phyloP scores from a whole-genome alignment of 23 tunicate species.

The Clavelina lepadiformis region DNA sequence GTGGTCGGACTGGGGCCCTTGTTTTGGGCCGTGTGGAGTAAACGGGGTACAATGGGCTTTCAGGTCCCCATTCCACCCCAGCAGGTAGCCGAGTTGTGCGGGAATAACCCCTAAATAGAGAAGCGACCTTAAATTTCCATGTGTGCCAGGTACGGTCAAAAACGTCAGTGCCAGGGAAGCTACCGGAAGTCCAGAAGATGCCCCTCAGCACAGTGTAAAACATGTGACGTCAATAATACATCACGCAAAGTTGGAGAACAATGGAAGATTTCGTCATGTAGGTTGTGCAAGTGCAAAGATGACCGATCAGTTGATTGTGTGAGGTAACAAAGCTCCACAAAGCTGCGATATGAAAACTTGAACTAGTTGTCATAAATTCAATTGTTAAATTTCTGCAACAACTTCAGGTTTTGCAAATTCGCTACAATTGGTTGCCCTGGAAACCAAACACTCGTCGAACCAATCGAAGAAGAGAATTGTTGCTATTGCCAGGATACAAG shows the following conservation, averaged over 20 bases:
- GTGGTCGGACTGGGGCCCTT: constrained; percentile 89
- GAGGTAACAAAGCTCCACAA: constrained; percentile 42
- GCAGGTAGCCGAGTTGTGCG: constrained; percentile 19
- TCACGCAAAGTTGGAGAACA: constrained; percentile 51
- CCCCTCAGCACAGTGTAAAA: constrained; percentile 32
- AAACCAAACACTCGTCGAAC: constrained; percentile 23
- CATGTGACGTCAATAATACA: constrained; percentile 27
- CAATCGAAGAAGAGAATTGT: constrained; percentile 21
- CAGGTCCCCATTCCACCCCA: constrained; percentile 47
- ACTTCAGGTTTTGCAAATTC: constrained; percentile 24
- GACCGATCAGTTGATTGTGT: constrained; percentile 34
- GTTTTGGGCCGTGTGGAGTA: constrained; percentile 87
- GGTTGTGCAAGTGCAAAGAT: constrained; percentile 37
- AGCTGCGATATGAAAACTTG: no score
- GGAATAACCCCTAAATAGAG: not conserved
- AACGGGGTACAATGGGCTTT: constrained; percentile 89
- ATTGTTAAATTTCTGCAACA: no score
- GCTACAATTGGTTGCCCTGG: constrained; percentile 42
- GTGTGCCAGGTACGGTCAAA: constrained; percentile 34
- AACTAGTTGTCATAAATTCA: no score
- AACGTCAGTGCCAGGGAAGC: constrained; percentile 36
- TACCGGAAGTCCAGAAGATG: constrained; percentile 67
- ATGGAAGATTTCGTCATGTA: constrained; percentile 46
- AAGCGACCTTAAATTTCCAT: not conserved
- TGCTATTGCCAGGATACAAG: constrained; percentile 26